These are phyloP conservation scores for Oreotrochilus melanogaster DNA, from an alignment of 2,113 vertebrate species.

Conservation along the genomic window DNA sequence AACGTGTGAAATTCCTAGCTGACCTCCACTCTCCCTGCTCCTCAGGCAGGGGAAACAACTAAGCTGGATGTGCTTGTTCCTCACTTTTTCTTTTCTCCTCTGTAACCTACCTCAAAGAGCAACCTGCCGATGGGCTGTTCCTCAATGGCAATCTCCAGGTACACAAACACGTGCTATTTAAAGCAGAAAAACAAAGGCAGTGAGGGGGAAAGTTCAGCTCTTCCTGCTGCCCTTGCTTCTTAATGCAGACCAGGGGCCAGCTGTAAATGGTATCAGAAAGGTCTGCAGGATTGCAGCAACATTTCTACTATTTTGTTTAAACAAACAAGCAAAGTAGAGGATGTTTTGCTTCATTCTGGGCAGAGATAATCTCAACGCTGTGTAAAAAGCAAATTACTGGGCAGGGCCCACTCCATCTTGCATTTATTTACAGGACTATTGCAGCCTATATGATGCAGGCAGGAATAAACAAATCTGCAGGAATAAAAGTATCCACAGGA, in stretches of 20 bases:
- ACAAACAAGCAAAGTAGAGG: background rate
- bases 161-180: constrained; percentile 82
- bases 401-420: background rate
- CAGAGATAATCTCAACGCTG: background rate
- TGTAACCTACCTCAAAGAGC: constrained; percentile 85
- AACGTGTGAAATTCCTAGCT: accelerated
- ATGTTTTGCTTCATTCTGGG: background rate
- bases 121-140: constrained; percentile 79
- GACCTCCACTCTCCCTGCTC: background rate
- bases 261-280: background rate
- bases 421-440: background rate
- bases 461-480: background rate
- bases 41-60: background rate
- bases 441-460: background rate
- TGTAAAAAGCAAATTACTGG: background rate
- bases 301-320: background rate
- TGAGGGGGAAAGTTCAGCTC: background rate
- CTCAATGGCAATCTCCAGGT: constrained; percentile 83
- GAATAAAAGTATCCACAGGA: background rate
- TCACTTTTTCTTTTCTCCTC: background rate
- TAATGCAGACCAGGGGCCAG: accelerated
- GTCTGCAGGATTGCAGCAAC: background rate
- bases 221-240: background rate
- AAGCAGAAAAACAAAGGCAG: background rate
- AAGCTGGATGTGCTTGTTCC: accelerated